A percentile compares a stretch with the other conserved stretches of the same genome.
phyloP scores from a whole-genome alignment of 2,888 invertebrate species.

The Helicoverpa assulta region DNA sequence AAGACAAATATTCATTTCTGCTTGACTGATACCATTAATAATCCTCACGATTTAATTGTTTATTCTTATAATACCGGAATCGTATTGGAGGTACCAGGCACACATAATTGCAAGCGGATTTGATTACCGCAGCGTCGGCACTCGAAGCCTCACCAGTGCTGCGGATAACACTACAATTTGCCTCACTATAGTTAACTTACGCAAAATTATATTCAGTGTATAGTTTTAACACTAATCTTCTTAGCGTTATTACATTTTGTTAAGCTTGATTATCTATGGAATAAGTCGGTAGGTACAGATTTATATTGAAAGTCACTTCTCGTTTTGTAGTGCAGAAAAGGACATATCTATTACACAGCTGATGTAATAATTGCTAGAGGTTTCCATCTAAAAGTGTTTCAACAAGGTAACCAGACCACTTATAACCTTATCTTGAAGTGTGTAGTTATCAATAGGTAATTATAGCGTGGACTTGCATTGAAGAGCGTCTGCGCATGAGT shows the following conservation, averaged over 20 bases:
- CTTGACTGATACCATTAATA: no score
- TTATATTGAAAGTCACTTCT: no score
- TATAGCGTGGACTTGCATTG: constrained; percentile 38
- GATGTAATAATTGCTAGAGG: constrained; percentile 18
- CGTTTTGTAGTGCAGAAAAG: neutral
- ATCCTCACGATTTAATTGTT: neutral
- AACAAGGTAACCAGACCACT: constrained; percentile 38
- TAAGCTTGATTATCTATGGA: neutral
- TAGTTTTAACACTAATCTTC: constrained; percentile 7
- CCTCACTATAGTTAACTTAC: constrained; percentile 28
- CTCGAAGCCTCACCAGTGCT: constrained; percentile 41
- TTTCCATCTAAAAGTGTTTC: constrained; percentile 24
- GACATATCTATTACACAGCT: neutral
- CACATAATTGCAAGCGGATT: constrained; percentile 58
- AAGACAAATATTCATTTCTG: no score
- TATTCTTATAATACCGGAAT: constrained; percentile 15
- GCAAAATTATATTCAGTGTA: constrained; percentile 38
- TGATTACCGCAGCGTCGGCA: constrained; percentile 44
- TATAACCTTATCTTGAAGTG: constrained; percentile 29
- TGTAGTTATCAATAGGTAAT: constrained; percentile 44
- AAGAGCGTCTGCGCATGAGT: constrained; percentile 46
- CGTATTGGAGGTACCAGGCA: constrained; percentile 32
- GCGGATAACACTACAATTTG: constrained; percentile 52
- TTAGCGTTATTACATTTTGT: constrained; percentile 5
- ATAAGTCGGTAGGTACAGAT: constrained; percentile 6